These are phyloP conservation scores for Perognathus longimembris DNA, from an alignment of 2,113 vertebrate genomes.

Conservation along the genomic window DNA sequence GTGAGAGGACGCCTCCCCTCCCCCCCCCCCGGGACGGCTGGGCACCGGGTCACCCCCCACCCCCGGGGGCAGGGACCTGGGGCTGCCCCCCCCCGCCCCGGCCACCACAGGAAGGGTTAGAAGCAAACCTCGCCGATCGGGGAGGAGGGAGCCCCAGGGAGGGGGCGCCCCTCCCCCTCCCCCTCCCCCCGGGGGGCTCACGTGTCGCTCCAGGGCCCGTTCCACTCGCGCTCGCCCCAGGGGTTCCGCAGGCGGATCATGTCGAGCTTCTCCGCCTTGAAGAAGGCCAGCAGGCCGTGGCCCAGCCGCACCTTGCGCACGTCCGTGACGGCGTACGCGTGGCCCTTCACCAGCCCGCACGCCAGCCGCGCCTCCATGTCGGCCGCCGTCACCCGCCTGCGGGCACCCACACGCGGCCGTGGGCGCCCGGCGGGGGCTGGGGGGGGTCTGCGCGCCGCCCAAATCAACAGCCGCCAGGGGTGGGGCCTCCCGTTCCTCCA, in stretches of 20 bases:
- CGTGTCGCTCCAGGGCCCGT: conserved; percentile 98
- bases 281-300: conserved; percentile 92
- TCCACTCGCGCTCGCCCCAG: conserved; percentile 97
- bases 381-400: conserved; percentile 88
- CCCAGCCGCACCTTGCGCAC: conserved; percentile 94
- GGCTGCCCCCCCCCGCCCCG: too few species aligned
- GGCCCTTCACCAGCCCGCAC: conserved; percentile 97
- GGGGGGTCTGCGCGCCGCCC: too few species aligned
- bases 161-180: neutral
- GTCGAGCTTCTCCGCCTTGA: conserved; percentile 94
- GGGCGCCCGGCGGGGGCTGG: too few species aligned
- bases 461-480: neutral
- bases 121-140: neutral
- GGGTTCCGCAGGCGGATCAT: conserved; percentile 99
- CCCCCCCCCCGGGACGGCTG: neutral
- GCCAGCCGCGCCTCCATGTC: conserved; percentile 95
- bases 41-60: neutral
- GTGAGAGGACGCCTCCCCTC: neutral
- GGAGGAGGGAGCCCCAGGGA: neutral
- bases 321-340: conserved; percentile 94
- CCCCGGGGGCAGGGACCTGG: neutral
- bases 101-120: neutral
- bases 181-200: conserved; percentile 79
- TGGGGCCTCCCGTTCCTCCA: too few species aligned
- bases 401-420: too few species aligned